A percentile compares a stretch with the other conserved stretches of the same genome.
Conservation (phyloP, 2,113 vertebrate species). For the Calidris pygmaea region DNA sequence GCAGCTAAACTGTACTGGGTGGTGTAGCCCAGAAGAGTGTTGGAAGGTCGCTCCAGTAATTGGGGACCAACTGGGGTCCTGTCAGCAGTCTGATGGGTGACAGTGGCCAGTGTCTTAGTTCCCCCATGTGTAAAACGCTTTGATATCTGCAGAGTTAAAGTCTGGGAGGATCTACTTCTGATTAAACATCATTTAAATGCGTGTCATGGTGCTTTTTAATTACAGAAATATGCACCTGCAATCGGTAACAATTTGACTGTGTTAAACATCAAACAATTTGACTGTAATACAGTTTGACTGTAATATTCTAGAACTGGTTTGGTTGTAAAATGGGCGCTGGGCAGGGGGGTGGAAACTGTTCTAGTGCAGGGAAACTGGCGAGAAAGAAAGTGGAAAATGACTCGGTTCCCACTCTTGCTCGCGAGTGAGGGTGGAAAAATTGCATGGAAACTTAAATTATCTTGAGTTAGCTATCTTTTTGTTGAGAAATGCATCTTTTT, state of each 20-base stretch:
- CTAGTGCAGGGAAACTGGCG: background rate
- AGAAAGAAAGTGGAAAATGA: background rate
- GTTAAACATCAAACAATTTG: background rate
- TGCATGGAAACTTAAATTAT: background rate
- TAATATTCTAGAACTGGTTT: background rate
- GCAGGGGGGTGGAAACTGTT: background rate
- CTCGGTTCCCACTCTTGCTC: background rate
- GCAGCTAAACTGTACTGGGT: too few relatives aligned
- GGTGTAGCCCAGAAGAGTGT: background rate
- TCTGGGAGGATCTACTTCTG: background rate
- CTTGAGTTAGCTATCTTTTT: background rate
- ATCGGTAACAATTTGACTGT: rapidly evolving
- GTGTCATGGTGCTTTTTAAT: background rate
- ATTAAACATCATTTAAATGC: background rate
- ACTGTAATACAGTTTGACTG: background rate
- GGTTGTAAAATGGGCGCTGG: background rate
- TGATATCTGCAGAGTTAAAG: background rate
- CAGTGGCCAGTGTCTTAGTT: background rate
- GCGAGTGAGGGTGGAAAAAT: background rate
- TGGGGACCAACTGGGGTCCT: background rate
- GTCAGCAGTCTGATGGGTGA: background rate
- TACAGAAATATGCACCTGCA: background rate
- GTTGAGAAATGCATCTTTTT: background rate
- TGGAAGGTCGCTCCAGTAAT: rapidly evolving
- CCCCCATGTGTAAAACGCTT: background rate